These are phyloP conservation scores for Crematogaster levior DNA, from an alignment of 2,888 invertebrate genomes.

Conservation along the genomic window DNA sequence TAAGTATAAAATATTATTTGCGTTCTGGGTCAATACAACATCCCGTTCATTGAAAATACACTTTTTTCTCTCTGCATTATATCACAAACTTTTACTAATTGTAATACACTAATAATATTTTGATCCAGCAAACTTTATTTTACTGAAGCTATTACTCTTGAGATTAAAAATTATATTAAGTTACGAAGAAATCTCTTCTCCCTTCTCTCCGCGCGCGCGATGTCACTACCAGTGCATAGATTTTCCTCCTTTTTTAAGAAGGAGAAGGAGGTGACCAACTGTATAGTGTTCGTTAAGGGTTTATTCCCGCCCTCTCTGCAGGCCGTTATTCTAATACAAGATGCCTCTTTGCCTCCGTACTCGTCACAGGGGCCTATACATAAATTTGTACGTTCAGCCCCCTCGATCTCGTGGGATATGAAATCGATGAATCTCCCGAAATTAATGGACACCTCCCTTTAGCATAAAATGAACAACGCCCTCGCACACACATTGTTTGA, in stretches of 20 bases:
- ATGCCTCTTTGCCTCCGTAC: conserved; percentile 27
- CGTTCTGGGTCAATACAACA: background rate
- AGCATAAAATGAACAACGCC: conserved; percentile 83
- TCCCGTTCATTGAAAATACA: background rate
- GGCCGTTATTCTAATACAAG: conserved; percentile 78
- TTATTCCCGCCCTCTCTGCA: conserved; percentile 65
- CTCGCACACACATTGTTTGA: conserved; percentile 63
- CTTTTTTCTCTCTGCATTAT: background rate
- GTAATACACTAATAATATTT: background rate
- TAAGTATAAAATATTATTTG: background rate
- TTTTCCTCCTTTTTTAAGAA: conserved; percentile 16
- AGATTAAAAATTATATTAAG: conserved; percentile 19
- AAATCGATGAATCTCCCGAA: conserved; percentile 78
- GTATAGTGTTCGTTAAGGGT: conserved; percentile 60
- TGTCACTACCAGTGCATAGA: conserved; percentile 58
- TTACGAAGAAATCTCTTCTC: background rate
- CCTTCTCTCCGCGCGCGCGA: background rate
- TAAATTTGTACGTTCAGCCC: conserved; percentile 80
- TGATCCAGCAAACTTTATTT: background rate
- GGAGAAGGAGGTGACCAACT: background rate
- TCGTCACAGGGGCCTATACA: conserved; percentile 60
- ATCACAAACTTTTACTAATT: background rate
- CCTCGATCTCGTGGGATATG: conserved; percentile 54
- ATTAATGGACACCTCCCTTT: conserved; percentile 79
- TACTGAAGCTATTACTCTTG: background rate